Base-by-base conservation (phyloP, 37 sponge, comb jelly and placozoan species). In the Theonella swinhoei region DNA sequence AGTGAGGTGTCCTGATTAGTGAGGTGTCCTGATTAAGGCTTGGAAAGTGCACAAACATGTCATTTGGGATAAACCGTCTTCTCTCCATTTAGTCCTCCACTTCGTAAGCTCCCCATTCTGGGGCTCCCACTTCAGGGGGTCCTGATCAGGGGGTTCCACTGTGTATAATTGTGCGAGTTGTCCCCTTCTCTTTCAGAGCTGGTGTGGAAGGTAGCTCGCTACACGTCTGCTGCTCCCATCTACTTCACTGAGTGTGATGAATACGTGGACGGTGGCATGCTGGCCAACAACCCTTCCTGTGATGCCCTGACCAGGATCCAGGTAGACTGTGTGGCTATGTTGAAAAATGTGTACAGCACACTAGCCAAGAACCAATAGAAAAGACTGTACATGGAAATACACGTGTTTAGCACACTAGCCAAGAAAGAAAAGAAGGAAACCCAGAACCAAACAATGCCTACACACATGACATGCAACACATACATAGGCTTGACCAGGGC, bases 281-380 rank as follows among this genome's bases (percentile, higher is more conserved):
- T 78, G 41, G 86, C 86, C 62, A 85, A 85, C 62, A 85, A 85
- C 19, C 83, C 83, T 39, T 60, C 63, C 42, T 38, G 43, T n/a
- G 36, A 42, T 72, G 83, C 62, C 14, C 64, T 83, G 26, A 83
- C 83, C 0, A 47, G 30, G 28, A 83, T 83, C 37, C 83, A 83
- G 74, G 74, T 47, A 14, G 54, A 47, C 54, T 47, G 54, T 17
- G 54, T 14, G 7, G 54, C n/a, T n/a, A n/a, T n/a, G n/a, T n/a
- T n/a, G n/a, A n/a, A n/a, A n/a, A n/a, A n/a, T n/a, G n/a, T n/a
- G 54, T 47, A 14, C 14, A 47, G 54, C 14, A 14, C 54, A 47
- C 11, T 47, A 47, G 14, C 54, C 11, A 47, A 47, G 54, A 7
- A 47, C 7, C 11, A 47, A 47, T 17, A 47, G n/a, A n/a, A n/a